Evolutionary conservation across 2,888 invertebrate genomes (phyloP), one percentile per base, ranked within the genome.

Genomic region (Selenia dentaria): DNA sequence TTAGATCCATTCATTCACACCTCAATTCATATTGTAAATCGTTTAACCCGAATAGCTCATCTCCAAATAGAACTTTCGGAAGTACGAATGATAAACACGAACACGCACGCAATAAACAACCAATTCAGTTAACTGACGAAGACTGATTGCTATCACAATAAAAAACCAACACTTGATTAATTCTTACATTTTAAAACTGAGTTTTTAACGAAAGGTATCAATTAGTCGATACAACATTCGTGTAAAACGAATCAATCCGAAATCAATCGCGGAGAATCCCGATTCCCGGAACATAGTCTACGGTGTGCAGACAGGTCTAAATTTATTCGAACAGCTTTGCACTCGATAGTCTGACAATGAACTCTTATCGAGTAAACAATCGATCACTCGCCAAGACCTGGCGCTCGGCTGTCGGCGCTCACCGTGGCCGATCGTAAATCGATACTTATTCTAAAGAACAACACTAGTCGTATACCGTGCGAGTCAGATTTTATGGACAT

Each of bases 261-360:
- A 56, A 57, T 68, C 62, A 67, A 74, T 69, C 55, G 54, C 31
- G 61, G 61, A 62, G 52, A 64, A 68, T 70, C 59, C 59, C 61
- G 64, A 63, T 79, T 75, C 78, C 65, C 62, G 63, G 81, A 79
- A 78, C 63, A 64, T 61, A 65, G 68, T 68, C 64, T 71, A 46
- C 37, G 41, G 42, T 31, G 39, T 48, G 67, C 71, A 73, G 80
- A 79, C 76, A 66, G 54, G 70, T 84, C 81, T 85, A 84, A 83
- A 82, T 85, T 79, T 83, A 79, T 81, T 82, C 74, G 67, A 71
- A 59, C 69, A 75, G 76, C 79, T 82, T 83, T 71, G 82, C 82
- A 80, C 80, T 83, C 79, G 71, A 69, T 72, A 55, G 67, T 79
- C 87, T 88, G 88, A 89, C 88, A 87, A 87, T 89, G 89, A 89